Evolutionary conservation across 2,797 vertebrate genomes (phyloP).

Genomic region (Sebastes oblongus): DNA sequence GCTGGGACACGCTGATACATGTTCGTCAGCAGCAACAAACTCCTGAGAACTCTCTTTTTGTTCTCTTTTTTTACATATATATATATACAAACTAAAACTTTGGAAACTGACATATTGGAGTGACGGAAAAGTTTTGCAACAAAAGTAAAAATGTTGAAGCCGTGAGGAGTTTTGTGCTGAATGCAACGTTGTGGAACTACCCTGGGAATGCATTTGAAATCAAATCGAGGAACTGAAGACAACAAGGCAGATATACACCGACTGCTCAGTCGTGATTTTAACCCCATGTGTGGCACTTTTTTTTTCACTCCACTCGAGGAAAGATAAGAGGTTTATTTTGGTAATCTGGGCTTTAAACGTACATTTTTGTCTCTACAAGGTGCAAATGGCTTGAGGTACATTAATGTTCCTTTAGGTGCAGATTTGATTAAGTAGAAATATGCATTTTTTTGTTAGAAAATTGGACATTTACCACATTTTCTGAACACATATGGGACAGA

Average conservation of each 20-base stretch:
- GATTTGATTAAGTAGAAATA: neutral
- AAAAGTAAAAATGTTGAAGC: constrained; percentile 16
- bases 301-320: neutral
- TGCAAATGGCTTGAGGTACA: neutral
- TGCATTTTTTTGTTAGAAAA: neutral
- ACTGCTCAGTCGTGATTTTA: constrained; percentile 55
- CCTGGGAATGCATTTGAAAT: constrained; percentile 37
- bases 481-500: neutral
- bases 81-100: constrained; percentile 37
- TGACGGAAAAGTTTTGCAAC: constrained; percentile 28
- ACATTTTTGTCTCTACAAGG: neutral
- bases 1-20: constrained; percentile 48
- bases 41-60: constrained; percentile 36
- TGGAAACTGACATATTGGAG: constrained; percentile 27
- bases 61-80: constrained; percentile 41
- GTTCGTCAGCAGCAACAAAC: constrained; percentile 34
- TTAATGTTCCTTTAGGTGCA: neutral
- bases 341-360: constrained; percentile 14
- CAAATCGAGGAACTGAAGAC: constrained; percentile 20
- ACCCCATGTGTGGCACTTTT: constrained; percentile 26
- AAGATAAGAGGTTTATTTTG: constrained; percentile 12
- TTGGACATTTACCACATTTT: neutral
- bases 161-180: constrained; percentile 25
- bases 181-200: constrained; percentile 18
- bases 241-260: constrained; percentile 25